phyloP scores from a whole-genome alignment of 37 sponge, comb jelly and placozoan species.

The Ephydatia muelleri region DNA sequence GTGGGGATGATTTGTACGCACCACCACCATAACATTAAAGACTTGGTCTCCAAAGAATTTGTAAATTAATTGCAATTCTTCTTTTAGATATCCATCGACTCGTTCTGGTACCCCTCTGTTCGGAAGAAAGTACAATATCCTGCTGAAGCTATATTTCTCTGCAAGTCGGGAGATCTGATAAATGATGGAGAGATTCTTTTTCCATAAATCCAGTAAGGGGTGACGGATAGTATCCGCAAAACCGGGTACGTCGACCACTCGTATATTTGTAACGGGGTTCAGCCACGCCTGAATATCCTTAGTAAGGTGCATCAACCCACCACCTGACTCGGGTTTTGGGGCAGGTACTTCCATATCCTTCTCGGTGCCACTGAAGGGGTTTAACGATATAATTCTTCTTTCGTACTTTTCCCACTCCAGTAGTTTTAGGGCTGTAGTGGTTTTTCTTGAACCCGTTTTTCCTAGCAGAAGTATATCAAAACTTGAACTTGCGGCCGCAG shows the following conservation, averaged over 20 bases:
- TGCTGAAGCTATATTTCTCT: not conserved
- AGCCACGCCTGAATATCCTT: not conserved
- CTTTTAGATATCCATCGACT: not conserved
- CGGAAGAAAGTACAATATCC: slow-evolving; percentile 4
- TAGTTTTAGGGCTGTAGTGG: not conserved
- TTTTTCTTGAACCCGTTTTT: not conserved
- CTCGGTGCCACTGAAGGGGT: not conserved
- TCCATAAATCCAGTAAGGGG: not conserved
- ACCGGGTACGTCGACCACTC: not conserved
- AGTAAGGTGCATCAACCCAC: no score
- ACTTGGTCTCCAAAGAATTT: not conserved
- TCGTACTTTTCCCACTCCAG: not conserved
- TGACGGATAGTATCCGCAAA: not conserved
- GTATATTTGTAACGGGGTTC: not conserved
- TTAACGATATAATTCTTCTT: not conserved
- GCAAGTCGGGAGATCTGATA: not conserved
- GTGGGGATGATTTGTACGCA: not conserved
- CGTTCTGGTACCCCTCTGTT: not conserved
- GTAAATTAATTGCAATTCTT: not conserved
- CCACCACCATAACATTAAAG: not conserved
- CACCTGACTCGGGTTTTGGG: not conserved
- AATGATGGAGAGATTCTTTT: not conserved
- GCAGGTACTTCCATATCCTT: not conserved
- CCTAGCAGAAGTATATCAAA: not conserved
- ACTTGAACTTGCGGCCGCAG: no score